Evolutionary conservation across 2,797 vertebrate genomes (phyloP).

Genomic region (Chelon auratus): DNA sequence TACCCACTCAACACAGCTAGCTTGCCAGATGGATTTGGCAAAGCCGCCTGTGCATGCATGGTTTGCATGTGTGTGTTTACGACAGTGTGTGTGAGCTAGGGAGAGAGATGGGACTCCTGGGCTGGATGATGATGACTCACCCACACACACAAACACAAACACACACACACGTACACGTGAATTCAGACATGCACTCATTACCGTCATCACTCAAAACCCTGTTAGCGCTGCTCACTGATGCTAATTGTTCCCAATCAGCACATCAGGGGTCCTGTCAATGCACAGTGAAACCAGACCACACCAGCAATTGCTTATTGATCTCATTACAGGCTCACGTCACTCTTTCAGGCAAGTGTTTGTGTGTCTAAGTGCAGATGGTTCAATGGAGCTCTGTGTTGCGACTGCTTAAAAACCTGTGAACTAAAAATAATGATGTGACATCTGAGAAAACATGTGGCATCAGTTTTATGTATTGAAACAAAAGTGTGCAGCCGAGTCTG

Average conservation of each 20-base stretch:
- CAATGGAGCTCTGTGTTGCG: not conserved
- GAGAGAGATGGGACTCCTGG: slow-evolving; percentile 52
- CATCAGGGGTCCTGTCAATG: slow-evolving; percentile 70
- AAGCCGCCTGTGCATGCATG: slow-evolving; percentile 43
- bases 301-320: slow-evolving; percentile 76
- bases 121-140: slow-evolving; percentile 71
- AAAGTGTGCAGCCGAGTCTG: not conserved
- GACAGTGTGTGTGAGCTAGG: slow-evolving; percentile 26
- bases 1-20: slow-evolving; percentile 45
- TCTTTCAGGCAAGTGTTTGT: slow-evolving; percentile 27
- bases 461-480: not conserved
- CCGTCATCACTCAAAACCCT: slow-evolving; percentile 68
- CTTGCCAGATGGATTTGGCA: slow-evolving; percentile 66
- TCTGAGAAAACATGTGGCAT: not conserved
- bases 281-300: slow-evolving; percentile 68
- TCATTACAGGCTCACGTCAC: slow-evolving; percentile 71
- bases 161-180: slow-evolving; percentile 41
- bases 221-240: slow-evolving; percentile 68
- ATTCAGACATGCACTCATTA: slow-evolving; percentile 53
- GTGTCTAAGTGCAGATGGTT: slow-evolving; percentile 19
- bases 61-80: slow-evolving; percentile 41
- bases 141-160: slow-evolving; percentile 35
- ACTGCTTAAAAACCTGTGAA: not conserved
- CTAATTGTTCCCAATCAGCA: slow-evolving; percentile 77
- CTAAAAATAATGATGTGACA: not conserved